Conservation (phyloP, 2,797 vertebrate species). For the Propithecus deckenii region DNA sequence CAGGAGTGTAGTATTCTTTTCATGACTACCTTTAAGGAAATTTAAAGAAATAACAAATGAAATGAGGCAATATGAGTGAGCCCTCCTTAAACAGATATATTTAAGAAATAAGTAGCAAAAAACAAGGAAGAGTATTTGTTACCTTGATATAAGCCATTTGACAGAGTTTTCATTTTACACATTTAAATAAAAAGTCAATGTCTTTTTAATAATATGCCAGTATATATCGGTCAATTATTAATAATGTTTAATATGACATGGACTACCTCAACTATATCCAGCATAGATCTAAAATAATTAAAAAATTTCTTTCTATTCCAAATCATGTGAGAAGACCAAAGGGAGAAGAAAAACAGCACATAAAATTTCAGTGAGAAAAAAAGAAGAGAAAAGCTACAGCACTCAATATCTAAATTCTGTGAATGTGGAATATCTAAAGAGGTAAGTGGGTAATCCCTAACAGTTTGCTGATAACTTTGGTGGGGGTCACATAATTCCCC, state of each 20-base stretch:
- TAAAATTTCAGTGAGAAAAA: conserved; percentile 3
- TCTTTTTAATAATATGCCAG: not conserved
- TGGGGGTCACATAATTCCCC: not conserved
- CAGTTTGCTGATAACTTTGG: not conserved
- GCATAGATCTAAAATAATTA: not conserved
- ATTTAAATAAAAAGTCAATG: conserved; percentile 45
- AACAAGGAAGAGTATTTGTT: not conserved
- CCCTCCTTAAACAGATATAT: not conserved
- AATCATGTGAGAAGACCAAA: conserved; percentile 25
- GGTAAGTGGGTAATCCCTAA: not conserved
- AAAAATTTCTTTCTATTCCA: not conserved
- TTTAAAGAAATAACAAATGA: not conserved
- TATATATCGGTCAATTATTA: not conserved
- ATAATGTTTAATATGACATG: not conserved
- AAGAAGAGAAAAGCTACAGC: not conserved
- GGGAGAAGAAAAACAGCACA: not conserved
- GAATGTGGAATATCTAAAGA: not conserved
- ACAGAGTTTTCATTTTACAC: not conserved
- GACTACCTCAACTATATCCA: not conserved
- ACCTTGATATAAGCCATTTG: conserved; percentile 23
- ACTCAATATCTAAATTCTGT: not conserved
- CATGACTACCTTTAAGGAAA: not conserved
- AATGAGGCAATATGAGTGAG: not conserved
- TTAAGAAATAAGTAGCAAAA: conserved; percentile 5
- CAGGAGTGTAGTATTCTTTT: not conserved